Conservation (phyloP, 2,797 vertebrate species). For the Apogon hyalosoma region DNA sequence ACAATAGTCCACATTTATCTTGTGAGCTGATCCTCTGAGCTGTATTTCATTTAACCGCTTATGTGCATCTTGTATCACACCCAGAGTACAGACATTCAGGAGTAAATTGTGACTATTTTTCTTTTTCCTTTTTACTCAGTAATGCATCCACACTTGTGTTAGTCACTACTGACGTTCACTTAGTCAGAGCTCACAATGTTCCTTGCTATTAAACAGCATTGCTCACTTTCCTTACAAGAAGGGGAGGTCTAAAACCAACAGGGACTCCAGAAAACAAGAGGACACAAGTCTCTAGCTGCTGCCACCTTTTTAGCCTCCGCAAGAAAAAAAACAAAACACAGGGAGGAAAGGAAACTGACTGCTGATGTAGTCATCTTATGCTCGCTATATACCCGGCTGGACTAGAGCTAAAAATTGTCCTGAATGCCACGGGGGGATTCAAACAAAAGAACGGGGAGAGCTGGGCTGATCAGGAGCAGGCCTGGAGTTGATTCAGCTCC, state of each 20-base stretch:
- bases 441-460: conserved; percentile 67
- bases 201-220: conserved; percentile 22
- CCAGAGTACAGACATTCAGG: background rate
- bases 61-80: no score
- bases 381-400: conserved; percentile 61
- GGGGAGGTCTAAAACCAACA: conserved; percentile 24
- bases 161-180: conserved; percentile 37
- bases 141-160: conserved; percentile 30
- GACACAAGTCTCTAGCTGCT: conserved; percentile 32
- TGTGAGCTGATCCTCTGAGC: conserved; percentile 13
- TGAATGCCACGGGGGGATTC: conserved; percentile 72
- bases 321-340: conserved; percentile 48
- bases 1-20: conserved; percentile 77
- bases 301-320: conserved; percentile 55
- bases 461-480: conserved; percentile 67
- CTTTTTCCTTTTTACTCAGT: background rate
- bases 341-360: conserved; percentile 74
- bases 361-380: conserved; percentile 78
- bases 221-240: conserved; percentile 64
- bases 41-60: no score
- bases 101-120: background rate
- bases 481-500: conserved; percentile 68
- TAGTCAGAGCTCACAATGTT: conserved; percentile 43
- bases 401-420: conserved; percentile 77
- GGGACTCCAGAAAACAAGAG: conserved; percentile 31